A percentile compares a stretch with the other conserved stretches of the same genome.
These are phyloP conservation scores for Otolemur garnettii DNA, from an alignment of 2,113 vertebrate genomes.

Conservation along the genomic window DNA sequence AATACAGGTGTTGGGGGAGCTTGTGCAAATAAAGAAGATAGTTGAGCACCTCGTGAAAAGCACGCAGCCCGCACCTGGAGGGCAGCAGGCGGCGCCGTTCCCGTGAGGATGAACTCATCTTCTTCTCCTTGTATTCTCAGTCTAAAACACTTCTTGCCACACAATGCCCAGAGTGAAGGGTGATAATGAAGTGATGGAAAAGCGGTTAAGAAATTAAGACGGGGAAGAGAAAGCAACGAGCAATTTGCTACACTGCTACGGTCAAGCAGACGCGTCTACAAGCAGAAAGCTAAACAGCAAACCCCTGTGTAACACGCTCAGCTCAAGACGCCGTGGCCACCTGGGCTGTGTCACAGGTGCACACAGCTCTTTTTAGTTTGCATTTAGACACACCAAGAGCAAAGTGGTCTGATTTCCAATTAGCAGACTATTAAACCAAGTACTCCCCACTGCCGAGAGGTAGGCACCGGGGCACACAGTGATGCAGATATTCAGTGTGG, in stretches of 20 bases:
- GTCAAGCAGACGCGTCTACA: neutral
- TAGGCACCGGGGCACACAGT: neutral
- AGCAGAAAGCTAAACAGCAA: neutral
- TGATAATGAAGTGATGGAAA: slow-evolving; percentile 40
- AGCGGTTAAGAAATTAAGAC: neutral
- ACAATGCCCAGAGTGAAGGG: slow-evolving; percentile 12
- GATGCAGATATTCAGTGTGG: neutral
- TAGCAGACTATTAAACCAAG: too few relatives aligned
- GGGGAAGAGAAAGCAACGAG: neutral
- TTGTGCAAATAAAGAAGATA: neutral
- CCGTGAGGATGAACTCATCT: neutral
- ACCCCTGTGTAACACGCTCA: neutral
- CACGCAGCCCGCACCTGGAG: neutral
- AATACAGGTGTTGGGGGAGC: neutral
- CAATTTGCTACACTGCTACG: neutral
- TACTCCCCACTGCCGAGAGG: too few relatives aligned
- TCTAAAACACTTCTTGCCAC: slow-evolving; percentile 48
- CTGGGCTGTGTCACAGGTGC: neutral
- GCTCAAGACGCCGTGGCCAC: neutral
- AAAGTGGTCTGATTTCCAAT: neutral
- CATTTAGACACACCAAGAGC: neutral
- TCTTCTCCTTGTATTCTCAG: neutral
- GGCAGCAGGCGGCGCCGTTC: neutral
- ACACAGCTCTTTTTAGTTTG: neutral
- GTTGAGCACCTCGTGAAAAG: neutral